Evolutionary conservation across 2,888 invertebrate species (phyloP), one percentile per base, ranked within the genome.

Genomic region (Empis stercorea): DNA sequence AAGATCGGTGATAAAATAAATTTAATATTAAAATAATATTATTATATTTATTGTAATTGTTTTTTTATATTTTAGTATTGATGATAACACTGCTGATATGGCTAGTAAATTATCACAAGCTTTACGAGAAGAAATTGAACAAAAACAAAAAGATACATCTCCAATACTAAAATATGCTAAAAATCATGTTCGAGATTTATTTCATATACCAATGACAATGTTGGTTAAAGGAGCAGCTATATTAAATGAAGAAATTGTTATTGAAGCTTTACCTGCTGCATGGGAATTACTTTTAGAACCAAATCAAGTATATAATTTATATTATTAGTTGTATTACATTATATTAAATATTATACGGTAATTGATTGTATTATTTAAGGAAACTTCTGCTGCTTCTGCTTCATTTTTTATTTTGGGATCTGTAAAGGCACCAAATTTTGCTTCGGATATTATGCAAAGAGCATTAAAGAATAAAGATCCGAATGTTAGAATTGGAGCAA

Each of bases 211-310:
- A 0, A 71, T 96, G 42, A 86, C 91, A 0, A 79, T 84, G 0
- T 70, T 95, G 46, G 76, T 93, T 10, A 96, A 96, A 71, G 88
- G 92, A 1, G 91, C 92, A 0, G 87, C 88, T 0, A 84, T 93
- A 4, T 76, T 97, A 64, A 76, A 80, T 3, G 93, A 93, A 60
- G 93, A 92, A 41, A 74, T 88, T 57, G 91, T 93, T 59, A 74
- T 82, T 3, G 91, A 93, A 57, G 81, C 93, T 34, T 78, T 96
- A 50, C 87, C 91, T 0, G 86, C 93, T 1, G 89, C 94, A 0
- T 99, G 99, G 99, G 91, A 95, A 61, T 73, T 99, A 15, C 73
- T 99, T 6, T 68, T 97, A 38, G 96, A 99, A 62, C 78, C 82
- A n/a, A 95, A 95, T 62, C 59, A 59, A 50, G 57, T 57, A 52